Conservation (phyloP, 2,113 vertebrate species). For the Macheiramphus alcinus region DNA sequence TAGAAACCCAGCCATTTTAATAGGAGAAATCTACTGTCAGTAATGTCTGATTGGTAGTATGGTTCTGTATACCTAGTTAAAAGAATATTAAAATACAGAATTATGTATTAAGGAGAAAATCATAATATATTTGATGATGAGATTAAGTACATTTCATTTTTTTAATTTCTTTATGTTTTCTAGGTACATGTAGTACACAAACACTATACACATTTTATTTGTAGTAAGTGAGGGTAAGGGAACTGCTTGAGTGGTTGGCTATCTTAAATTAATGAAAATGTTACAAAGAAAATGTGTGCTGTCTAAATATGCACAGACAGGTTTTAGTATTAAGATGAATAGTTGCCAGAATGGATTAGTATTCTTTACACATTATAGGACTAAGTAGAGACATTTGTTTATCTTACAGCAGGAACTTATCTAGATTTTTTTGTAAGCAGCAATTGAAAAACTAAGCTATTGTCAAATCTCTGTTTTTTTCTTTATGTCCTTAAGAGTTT, state of each 20-base stretch:
- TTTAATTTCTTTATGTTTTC: not conserved
- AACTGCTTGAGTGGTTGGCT: not conserved
- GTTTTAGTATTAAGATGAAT: not conserved
- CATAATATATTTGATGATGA: not conserved
- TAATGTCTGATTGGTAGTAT: not conserved
- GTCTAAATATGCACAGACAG: not conserved
- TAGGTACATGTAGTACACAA: not conserved
- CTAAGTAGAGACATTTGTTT: not conserved
- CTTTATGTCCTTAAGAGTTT: not conserved
- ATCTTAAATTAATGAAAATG: not conserved
- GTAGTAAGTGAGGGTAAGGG: not conserved
- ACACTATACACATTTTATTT: not conserved
- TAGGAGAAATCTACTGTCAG: not conserved
- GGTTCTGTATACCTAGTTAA: not conserved
- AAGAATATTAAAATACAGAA: not conserved
- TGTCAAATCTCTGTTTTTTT: not conserved
- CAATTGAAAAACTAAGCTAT: not conserved
- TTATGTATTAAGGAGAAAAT: not conserved
- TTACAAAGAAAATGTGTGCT: not conserved
- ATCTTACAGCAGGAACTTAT: not conserved
- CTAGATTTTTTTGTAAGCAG: not conserved
- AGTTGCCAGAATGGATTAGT: not conserved
- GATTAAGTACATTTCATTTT: not conserved
- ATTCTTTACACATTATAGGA: not conserved
- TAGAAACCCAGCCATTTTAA: not conserved